Percentiles rank a stretch among this genome's conserved stretches.
Conservation (phyloP, 92 coral and sea anemone genomes). For the Epizoanthus ramosus region DNA sequence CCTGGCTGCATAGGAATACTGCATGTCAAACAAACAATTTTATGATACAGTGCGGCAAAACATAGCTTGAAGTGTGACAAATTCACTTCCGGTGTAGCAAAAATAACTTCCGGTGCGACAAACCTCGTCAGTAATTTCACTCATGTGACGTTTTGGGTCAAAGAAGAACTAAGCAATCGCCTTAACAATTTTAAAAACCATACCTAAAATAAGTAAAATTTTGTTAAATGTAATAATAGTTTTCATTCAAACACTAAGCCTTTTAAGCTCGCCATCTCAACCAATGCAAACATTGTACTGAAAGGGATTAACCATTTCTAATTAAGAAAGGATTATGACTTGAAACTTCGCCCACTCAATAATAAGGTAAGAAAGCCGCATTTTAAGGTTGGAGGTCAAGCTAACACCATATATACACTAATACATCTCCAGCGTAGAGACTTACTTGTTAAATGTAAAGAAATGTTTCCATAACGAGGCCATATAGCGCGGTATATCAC, state of each 20-base stretch:
- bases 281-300: not conserved
- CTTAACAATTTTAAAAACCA: not conserved
- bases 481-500: not conserved
- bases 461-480: not conserved
- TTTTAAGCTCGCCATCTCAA: not conserved
- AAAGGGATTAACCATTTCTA: not conserved
- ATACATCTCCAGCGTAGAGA: not conserved
- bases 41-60: too few species aligned
- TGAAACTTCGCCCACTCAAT: not conserved
- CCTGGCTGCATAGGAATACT: too few species aligned
- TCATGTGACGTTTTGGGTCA: too few species aligned
- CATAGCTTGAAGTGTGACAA: too few species aligned
- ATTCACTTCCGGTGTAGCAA: too few species aligned
- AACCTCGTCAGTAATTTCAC: too few species aligned
- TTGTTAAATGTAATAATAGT: too few species aligned
- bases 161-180: not conserved
- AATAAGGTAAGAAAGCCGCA: not conserved
- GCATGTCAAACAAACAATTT: too few species aligned
- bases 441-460: too few species aligned
- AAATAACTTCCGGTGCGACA: too few species aligned
- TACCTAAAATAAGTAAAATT: not conserved
- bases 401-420: not conserved
- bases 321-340: slow-evolving; percentile 20
- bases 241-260: not conserved
- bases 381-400: not conserved